Base-by-base conservation (phyloP, 64 coral and sea anemone genomes). In the Pocillopora verrucosa region DNA sequence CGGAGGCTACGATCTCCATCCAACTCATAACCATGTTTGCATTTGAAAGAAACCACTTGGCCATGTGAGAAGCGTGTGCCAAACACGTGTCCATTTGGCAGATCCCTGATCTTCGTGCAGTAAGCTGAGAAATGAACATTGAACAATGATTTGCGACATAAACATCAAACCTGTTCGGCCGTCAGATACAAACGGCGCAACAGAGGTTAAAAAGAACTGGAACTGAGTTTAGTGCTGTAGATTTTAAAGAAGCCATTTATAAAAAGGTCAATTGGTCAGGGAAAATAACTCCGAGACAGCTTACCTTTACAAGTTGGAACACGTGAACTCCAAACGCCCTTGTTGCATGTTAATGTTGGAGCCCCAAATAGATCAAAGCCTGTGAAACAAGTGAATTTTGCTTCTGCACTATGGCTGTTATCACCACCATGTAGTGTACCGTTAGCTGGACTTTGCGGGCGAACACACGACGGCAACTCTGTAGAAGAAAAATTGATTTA, bases 1-100 rank as follows among this genome's bases (percentile, higher is more conserved):
- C 3, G 14, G 4, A 58, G 34, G 34, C 0, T 68, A 0, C 7
- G 10, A 24, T 25, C 13, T 51, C 88, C 77, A 57, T 58, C 19
- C n/a, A 90, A 72, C 20, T 79, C 36, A 41, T 72, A 70, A n/a
- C 58, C 68, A 25, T 6, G 26, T 9, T 69, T 22, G n/a, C 88
- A 90, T 6, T 7, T 26, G 41, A 90, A 90, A 12, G 45, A 36
- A 24, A 91, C 89, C 61, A 61, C 41, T 16, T 91, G 16, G 34
- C 87, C 87, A 79, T 90, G 15, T 65, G 61, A 76, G 73, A 90
- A 10, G 19, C 74, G 64, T 90, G 56, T 1, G 22, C 77, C 77
- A 90, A 12, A 11, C 15, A 72, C 22, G 38, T 73, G 24, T 38
- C 35, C 59, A 1, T 81, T 34, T 17, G 24, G 17, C 16, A 25